Conservation (phyloP, 2,888 invertebrate species). For the Andrena marginata region DNA sequence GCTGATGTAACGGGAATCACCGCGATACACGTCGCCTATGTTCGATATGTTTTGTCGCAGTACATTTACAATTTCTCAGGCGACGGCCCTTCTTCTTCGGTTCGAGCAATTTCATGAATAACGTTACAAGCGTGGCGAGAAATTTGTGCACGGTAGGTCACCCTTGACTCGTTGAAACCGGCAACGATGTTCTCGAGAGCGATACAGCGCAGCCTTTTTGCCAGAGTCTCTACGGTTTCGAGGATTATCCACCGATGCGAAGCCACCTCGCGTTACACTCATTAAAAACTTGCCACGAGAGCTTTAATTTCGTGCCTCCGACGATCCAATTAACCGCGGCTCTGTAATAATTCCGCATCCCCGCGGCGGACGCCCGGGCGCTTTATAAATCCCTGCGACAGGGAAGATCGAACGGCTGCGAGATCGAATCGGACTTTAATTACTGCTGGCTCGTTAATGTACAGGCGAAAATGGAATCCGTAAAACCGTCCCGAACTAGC, state of each 20-base stretch:
- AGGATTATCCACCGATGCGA: background rate
- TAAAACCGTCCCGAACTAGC: too few relatives aligned
- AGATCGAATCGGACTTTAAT: background rate
- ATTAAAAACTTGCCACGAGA: slow-evolving; percentile 23
- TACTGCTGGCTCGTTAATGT: background rate
- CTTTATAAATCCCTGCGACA: background rate
- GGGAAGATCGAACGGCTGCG: background rate
- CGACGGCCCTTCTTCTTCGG: too few relatives aligned
- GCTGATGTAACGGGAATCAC: background rate
- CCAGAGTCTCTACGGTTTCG: background rate
- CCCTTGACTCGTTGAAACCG: background rate
- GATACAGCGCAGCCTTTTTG: background rate
- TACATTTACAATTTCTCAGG: too few relatives aligned
- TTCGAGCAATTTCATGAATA: too few relatives aligned
- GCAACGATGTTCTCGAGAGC: background rate
- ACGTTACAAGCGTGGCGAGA: background rate
- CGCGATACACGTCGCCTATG: background rate
- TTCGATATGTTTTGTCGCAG: background rate
- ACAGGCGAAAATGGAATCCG: too few relatives aligned
- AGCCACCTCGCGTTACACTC: slow-evolving; percentile 19
- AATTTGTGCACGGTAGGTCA: too few relatives aligned
- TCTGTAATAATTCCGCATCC: slow-evolving; percentile 4
- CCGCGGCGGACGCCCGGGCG: background rate
- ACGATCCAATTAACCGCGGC: slow-evolving; percentile 10
- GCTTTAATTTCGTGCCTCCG: background rate